These are phyloP conservation scores for Eretmocerus hayati DNA, from an alignment of 2,888 invertebrate species.

Conservation along the genomic window DNA sequence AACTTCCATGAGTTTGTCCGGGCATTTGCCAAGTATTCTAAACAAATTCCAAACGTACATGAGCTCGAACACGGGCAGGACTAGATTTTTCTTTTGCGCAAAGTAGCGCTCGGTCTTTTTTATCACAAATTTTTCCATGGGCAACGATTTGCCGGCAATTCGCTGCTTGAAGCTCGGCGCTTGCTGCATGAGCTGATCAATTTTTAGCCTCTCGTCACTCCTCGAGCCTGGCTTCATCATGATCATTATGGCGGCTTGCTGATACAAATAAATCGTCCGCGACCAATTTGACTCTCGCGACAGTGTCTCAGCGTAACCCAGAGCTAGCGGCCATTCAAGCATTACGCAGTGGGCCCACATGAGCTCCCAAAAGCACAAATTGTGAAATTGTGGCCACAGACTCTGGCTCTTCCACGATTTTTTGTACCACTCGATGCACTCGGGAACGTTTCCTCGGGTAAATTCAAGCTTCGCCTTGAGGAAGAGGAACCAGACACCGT, in stretches of 20 bases:
- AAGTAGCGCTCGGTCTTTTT: slow-evolving; percentile 75
- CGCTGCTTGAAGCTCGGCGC: slow-evolving; percentile 79
- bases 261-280: slow-evolving; percentile 83
- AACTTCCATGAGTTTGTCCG: slow-evolving; percentile 55
- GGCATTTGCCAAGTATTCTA: slow-evolving; percentile 68
- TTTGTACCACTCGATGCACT: slow-evolving; percentile 68
- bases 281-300: slow-evolving; percentile 85
- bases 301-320: slow-evolving; percentile 63
- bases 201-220: slow-evolving; percentile 50
- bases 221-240: slow-evolving; percentile 58
- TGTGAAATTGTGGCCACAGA: slow-evolving; percentile 86
- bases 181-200: slow-evolving; percentile 64
- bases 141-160: slow-evolving; percentile 92
- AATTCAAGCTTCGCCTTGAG: slow-evolving; percentile 82
- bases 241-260: slow-evolving; percentile 74
- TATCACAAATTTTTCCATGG: slow-evolving; percentile 94
- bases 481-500: slow-evolving; percentile 87
- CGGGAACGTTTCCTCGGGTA: slow-evolving; percentile 67
- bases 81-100: slow-evolving; percentile 63
- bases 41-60: slow-evolving; percentile 92
- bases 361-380: slow-evolving; percentile 90
- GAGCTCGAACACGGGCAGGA: slow-evolving; percentile 80
- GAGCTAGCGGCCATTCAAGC: slow-evolving; percentile 72
- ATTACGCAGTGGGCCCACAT: slow-evolving; percentile 77
- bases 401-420: slow-evolving; percentile 75